Base-by-base conservation (phyloP, 2,888 invertebrate species). In the Lamellibrachia columna region DNA sequence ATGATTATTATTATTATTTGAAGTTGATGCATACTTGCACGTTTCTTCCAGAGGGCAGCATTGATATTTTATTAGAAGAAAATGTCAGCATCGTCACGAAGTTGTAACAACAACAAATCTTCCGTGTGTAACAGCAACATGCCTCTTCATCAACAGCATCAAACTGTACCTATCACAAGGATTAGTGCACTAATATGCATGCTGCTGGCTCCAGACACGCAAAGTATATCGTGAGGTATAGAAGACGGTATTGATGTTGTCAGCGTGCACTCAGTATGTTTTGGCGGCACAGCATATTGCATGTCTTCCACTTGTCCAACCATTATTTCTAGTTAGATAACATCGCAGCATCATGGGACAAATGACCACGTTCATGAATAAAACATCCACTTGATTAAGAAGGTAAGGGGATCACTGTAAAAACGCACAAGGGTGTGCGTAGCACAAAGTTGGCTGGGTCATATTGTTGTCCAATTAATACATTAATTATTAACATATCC, bases 381-480 rank as follows among this genome's bases (percentile, higher is more conserved):
- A 75, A 75, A 75, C n/a, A 75, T 75, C 75, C 22, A n/a, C 75
- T 75, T 75, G 75, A 75, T 75, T 75, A 75, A 75, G 75, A 75
- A 75, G n/a, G 75, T 75, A n/a, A 75, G 22, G 40, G 75, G 75
- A 75, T 75, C 75, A 75, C 15, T 75, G 11, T 40, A 22, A 3
- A 22, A 75, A 11, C n/a, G 75, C 75, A 22, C 75, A 75, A 75
- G 22, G 22, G 22, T 9, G 55, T 55, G 22, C 15, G 22, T 75
- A 75, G 75, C 75, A 75, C 22, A 15, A 15, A 75, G 22, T 22
- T 22, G 22, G 15, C 2, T 75, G 75, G 40, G 40, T 40, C 40
- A 40, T 40, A 40, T 40, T 40, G 40, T 40, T 40, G 40, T 40
- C 40, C 40, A 40, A 40, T 40, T 40, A 40, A 40, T 40, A 40